phyloP scores from a whole-genome alignment of 2,888 invertebrate genomes.

The Eucera pruinosa region DNA sequence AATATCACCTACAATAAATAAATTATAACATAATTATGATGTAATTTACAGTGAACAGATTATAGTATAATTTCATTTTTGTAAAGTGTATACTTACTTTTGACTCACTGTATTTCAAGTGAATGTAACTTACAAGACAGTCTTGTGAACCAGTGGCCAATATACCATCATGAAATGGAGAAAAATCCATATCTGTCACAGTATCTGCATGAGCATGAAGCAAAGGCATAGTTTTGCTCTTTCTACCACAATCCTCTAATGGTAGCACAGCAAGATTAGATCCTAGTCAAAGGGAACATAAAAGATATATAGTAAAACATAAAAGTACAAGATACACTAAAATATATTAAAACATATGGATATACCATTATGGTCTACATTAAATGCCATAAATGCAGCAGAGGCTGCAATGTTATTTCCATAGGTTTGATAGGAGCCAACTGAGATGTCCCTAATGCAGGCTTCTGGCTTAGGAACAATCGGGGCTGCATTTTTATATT shows the following conservation, averaged over 20 bases:
- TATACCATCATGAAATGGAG: conserved; percentile 97
- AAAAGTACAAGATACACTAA: neutral
- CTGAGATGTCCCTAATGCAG: conserved; percentile 93
- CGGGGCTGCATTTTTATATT: conserved; percentile 99
- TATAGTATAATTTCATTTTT: too few species aligned
- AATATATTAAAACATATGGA: neutral
- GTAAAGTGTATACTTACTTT: too few species aligned
- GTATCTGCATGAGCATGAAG: conserved; percentile 95
- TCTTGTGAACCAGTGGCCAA: conserved; percentile 96
- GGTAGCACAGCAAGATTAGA: conserved; percentile 96
- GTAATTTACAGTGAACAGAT: too few species aligned
- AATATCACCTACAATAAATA: too few species aligned
- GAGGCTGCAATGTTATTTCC: conserved; percentile 98
- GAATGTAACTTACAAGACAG: conserved; percentile 87
- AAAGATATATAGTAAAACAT: neutral
- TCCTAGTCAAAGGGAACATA: conserved; percentile 84
- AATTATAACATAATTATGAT: too few species aligned
- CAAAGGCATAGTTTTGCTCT: conserved; percentile 94
- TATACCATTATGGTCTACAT: conserved; percentile 94
- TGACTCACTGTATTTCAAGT: too few species aligned
- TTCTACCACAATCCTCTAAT: conserved; percentile 94
- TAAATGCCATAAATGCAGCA: conserved; percentile 97
- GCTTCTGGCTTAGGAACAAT: conserved; percentile 98
- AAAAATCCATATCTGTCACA: conserved; percentile 97
- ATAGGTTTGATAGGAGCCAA: conserved; percentile 96